phyloP scores from a whole-genome alignment of 1,140 invertebrate genomes.

The Aculops lycopersici region DNA sequence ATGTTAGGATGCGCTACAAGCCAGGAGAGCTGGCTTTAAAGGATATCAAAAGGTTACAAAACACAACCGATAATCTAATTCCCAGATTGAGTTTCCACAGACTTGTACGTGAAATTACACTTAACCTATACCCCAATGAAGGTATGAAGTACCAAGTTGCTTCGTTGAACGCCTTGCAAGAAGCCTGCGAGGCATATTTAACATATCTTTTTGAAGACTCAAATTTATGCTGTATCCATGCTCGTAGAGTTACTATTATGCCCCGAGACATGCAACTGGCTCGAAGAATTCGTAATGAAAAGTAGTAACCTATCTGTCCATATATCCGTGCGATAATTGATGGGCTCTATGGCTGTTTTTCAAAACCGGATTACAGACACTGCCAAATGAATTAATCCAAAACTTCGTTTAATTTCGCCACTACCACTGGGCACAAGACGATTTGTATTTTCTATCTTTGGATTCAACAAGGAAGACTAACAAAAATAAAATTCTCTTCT shows the following conservation, averaged over 20 bases:
- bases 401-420: too few species aligned
- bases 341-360: too few species aligned
- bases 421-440: too few species aligned
- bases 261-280: conserved; percentile 15
- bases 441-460: too few species aligned
- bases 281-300: background rate
- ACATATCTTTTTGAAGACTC: conserved; percentile 16
- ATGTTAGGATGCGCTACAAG: conserved; percentile 12
- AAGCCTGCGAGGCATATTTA: conserved; percentile 15
- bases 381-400: too few species aligned
- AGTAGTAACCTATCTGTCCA: too few species aligned
- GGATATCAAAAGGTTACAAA: conserved; percentile 18
- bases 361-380: too few species aligned
- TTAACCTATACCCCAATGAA: conserved; percentile 3
- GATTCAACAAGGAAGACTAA: too few species aligned
- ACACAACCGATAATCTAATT: conserved; percentile 16
- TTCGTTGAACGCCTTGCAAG: conserved; percentile 13
- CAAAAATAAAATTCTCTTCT: too few species aligned
- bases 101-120: conserved; percentile 4
- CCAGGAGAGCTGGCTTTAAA: conserved; percentile 17
- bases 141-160: background rate
- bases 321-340: too few species aligned
- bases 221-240: conserved; percentile 15
- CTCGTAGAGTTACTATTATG: conserved; percentile 15
- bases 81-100: conserved; percentile 10